Evolutionary conservation across 2,113 vertebrate genomes (phyloP).

Genomic region (Columbina picui): DNA sequence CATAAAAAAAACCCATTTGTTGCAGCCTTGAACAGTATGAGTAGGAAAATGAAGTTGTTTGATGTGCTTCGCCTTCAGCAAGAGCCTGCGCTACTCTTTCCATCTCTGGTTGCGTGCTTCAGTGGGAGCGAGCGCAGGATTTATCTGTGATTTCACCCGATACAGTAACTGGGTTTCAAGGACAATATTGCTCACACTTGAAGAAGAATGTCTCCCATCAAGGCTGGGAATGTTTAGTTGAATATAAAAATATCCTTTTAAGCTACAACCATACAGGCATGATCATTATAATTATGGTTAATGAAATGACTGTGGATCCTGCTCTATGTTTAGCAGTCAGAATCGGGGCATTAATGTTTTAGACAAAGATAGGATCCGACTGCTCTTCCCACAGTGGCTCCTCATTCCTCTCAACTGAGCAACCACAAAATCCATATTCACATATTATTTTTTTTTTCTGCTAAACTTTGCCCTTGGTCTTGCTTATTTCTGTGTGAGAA

Average conservation of each 20-base stretch:
- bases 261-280: background rate
- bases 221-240: background rate
- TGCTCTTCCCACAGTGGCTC: background rate
- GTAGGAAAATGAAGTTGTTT: background rate
- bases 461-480: background rate
- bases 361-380: slow-evolving; percentile 21
- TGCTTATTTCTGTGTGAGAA: background rate
- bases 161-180: background rate
- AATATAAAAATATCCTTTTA: slow-evolving; percentile 4
- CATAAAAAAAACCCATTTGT: background rate
- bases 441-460: background rate
- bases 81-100: background rate
- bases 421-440: background rate
- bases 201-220: background rate
- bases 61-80: background rate
- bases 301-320: background rate
- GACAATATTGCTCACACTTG: background rate
- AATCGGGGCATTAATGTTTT: slow-evolving; percentile 1
- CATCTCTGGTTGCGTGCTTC: background rate
- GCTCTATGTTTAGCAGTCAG: background rate
- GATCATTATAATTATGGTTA: slow-evolving; percentile 2
- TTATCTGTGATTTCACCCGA: background rate
- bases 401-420: slow-evolving; percentile 9
- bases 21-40: background rate
- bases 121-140: fast-evolving